phyloP scores from a whole-genome alignment of 2,888 invertebrate species.

The Helicoverpa assulta region DNA sequence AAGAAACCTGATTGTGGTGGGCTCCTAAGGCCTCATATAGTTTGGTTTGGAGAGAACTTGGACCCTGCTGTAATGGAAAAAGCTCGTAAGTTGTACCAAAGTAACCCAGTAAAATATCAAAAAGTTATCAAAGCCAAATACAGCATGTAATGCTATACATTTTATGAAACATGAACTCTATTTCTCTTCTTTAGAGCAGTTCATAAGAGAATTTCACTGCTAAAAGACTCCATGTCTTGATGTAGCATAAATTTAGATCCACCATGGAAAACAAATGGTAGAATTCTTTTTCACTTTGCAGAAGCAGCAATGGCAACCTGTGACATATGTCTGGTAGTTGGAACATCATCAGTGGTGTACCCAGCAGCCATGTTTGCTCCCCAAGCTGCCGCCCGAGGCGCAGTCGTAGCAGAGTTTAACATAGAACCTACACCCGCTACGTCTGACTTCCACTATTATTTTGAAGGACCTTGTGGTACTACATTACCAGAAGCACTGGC shows the following conservation, averaged over 20 bases:
- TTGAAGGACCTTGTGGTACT: constrained; percentile 85
- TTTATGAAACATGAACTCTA: no score
- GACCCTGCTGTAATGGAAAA: constrained; percentile 90
- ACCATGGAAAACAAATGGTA: no score
- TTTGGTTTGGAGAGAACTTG: constrained; percentile 96
- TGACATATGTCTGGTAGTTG: constrained; percentile 95
- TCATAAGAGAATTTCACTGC: no score
- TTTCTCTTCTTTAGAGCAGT: no score
- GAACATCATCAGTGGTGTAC: constrained; percentile 96
- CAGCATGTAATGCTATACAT: no score
- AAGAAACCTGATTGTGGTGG: constrained; percentile 91
- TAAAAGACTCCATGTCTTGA: no score
- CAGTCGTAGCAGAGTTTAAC: constrained; percentile 87
- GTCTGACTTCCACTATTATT: constrained; percentile 83
- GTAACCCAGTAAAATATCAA: no score
- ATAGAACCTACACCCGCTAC: constrained; percentile 85
- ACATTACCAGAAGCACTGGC: constrained; percentile 80
- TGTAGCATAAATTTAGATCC: no score
- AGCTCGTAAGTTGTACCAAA: constrained; percentile 87
- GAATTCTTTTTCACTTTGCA: constrained; percentile 69
- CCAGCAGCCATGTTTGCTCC: constrained; percentile 97
- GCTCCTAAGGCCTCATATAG: constrained; percentile 94
- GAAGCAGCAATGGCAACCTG: constrained; percentile 92
- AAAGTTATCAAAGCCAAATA: no score
- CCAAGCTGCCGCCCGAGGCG: constrained; percentile 92